phyloP scores from a whole-genome alignment of 2,113 vertebrate genomes.

The Lagopus leucura region DNA sequence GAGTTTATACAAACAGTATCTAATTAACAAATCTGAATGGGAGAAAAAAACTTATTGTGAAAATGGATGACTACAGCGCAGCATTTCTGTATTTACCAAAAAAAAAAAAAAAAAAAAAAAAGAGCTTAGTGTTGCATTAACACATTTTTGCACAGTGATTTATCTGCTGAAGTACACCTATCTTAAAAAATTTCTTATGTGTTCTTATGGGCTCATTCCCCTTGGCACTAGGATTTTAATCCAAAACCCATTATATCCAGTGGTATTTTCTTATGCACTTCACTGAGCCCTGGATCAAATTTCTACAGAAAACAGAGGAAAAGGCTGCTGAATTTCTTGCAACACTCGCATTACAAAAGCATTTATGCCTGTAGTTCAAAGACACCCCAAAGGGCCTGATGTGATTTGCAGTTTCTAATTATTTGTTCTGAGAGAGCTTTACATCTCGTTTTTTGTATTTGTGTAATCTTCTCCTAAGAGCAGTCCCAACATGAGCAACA shows the following conservation, averaged over 20 bases:
- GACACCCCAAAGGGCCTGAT: background rate
- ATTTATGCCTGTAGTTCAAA: background rate
- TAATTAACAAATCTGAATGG: background rate
- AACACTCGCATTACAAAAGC: background rate
- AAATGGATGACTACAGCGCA: background rate
- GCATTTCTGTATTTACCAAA: background rate
- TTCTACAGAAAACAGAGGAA: background rate
- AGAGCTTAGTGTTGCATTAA: background rate
- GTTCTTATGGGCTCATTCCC: background rate
- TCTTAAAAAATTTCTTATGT: background rate
- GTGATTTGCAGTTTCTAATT: constrained; percentile 61
- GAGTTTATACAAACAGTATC: background rate
- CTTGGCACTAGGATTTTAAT: background rate
- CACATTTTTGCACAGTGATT: background rate
- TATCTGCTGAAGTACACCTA: background rate
- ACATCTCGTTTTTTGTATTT: background rate
- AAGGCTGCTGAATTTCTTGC: background rate
- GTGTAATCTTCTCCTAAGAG: constrained; percentile 18
- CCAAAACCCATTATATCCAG: background rate
- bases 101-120: background rate
- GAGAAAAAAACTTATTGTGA: background rate
- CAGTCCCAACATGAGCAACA: constrained; percentile 8
- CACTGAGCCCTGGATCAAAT: background rate
- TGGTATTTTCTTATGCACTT: background rate
- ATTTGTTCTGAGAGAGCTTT: constrained; percentile 26